phyloP scores from a whole-genome alignment of 2,113 vertebrate species.

The Onychostruthus taczanowskii region DNA sequence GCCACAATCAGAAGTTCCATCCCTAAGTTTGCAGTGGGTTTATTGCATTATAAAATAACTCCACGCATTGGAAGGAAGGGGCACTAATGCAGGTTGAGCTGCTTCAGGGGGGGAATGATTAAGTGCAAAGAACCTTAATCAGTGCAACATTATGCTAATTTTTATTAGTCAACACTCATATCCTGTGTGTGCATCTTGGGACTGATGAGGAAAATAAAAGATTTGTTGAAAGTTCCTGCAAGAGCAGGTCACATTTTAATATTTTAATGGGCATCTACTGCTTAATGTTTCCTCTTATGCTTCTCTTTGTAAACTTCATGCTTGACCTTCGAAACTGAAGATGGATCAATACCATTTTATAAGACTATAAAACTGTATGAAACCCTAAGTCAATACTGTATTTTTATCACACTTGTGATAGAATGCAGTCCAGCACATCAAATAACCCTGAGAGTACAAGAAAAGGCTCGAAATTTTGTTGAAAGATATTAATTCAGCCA shows the following conservation, averaged over 20 bases:
- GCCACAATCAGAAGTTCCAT: not conserved
- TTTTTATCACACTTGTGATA: constrained; percentile 27
- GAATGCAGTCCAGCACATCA: constrained; percentile 13
- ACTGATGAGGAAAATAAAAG: not conserved
- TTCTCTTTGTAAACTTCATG: constrained; percentile 29
- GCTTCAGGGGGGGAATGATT: not conserved
- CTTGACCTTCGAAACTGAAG: constrained; percentile 51
- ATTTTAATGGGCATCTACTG: not conserved
- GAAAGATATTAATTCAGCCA: not conserved
- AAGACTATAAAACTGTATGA: constrained; percentile 41
- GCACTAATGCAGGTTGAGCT: not conserved
- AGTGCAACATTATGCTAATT: not conserved
- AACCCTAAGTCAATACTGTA: constrained; percentile 48
- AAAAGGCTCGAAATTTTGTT: not conserved
- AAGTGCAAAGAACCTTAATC: not conserved
- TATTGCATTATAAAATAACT: not conserved
- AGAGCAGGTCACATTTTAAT: constrained; percentile 13
- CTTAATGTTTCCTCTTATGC: constrained; percentile 1
- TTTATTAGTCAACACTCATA: not conserved
- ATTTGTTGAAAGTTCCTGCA: not conserved
- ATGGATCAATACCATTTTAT: constrained; percentile 59
- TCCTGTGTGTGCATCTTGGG: not conserved
- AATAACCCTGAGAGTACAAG: not conserved
- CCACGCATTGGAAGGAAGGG: not conserved
- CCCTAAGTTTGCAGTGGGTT: not conserved